Evolutionary conservation across 2,888 invertebrate genomes (phyloP).

Genomic region (Anagyrus pseudococci): DNA sequence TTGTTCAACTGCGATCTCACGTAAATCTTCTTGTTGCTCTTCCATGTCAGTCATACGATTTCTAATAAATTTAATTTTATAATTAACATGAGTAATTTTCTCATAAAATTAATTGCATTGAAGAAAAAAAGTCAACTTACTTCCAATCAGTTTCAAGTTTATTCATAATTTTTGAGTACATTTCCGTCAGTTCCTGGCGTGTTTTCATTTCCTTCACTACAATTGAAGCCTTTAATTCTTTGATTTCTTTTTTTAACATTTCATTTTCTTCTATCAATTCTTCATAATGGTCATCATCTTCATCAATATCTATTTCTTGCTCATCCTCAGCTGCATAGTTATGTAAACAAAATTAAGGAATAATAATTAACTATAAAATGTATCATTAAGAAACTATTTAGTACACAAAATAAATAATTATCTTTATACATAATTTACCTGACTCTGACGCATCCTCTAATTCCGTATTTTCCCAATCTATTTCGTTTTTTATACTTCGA

Average conservation of each 20-base stretch:
- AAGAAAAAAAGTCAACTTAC: constrained; percentile 38
- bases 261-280: constrained; percentile 51
- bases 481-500: constrained; percentile 49
- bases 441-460: constrained; percentile 34
- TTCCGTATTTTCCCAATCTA: constrained; percentile 54
- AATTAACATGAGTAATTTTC: neutral
- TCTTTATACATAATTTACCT: constrained; percentile 28
- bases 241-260: constrained; percentile 49
- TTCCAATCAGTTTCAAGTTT: constrained; percentile 52
- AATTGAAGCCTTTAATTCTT: constrained; percentile 46
- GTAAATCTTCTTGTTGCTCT: constrained; percentile 50
- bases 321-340: constrained; percentile 29
- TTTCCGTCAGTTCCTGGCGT: constrained; percentile 54
- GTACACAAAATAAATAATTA: constrained; percentile 2
- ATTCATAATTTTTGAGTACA: constrained; percentile 51
- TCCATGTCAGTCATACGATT: constrained; percentile 52
- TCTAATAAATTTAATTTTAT: constrained; percentile 33
- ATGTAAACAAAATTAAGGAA: neutral
- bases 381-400: neutral
- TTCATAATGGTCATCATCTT: constrained; percentile 48
- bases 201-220: constrained; percentile 51
- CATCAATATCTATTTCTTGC: constrained; percentile 27
- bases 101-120: neutral
- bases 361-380: neutral
- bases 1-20: constrained; percentile 50